Percentiles rank a stretch among this genome's conserved stretches.
These are phyloP conservation scores for Polylopha cassiicola DNA, from an alignment of 2,888 invertebrate species.

Conservation along the genomic window DNA sequence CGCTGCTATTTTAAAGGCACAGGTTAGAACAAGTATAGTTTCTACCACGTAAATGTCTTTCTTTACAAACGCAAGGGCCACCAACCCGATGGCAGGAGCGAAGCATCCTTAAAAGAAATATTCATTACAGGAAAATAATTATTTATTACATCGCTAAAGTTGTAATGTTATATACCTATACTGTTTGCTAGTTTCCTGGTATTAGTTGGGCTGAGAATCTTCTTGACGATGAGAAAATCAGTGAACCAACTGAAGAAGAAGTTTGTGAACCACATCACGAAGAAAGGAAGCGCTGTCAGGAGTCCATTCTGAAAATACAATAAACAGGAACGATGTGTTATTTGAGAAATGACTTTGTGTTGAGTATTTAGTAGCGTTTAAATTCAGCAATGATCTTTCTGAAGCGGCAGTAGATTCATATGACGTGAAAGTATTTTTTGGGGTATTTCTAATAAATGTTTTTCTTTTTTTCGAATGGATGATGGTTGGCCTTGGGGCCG, in stretches of 20 bases:
- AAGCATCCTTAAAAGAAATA: constrained; percentile 61
- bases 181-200: constrained; percentile 79
- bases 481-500: too few species aligned
- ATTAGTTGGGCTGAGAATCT: constrained; percentile 67
- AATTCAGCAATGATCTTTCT: too few species aligned
- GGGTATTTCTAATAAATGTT: too few species aligned
- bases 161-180: constrained; percentile 52
- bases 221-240: constrained; percentile 77
- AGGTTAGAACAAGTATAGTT: constrained; percentile 75
- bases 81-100: constrained; percentile 75
- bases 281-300: constrained; percentile 84
- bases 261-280: constrained; percentile 84
- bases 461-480: too few species aligned
- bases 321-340: not conserved
- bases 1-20: constrained; percentile 79
- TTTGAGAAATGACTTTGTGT: too few species aligned
- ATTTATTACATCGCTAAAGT: not conserved
- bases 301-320: constrained; percentile 78
- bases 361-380: too few species aligned
- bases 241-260: constrained; percentile 83
- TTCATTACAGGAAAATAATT: constrained; percentile 1
- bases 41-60: constrained; percentile 73
- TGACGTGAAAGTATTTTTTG: too few species aligned
- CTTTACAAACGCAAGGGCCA: constrained; percentile 72
- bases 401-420: too few species aligned